Evolutionary conservation across 2,113 vertebrate genomes (phyloP).

Genomic region (Grantiella picta): DNA sequence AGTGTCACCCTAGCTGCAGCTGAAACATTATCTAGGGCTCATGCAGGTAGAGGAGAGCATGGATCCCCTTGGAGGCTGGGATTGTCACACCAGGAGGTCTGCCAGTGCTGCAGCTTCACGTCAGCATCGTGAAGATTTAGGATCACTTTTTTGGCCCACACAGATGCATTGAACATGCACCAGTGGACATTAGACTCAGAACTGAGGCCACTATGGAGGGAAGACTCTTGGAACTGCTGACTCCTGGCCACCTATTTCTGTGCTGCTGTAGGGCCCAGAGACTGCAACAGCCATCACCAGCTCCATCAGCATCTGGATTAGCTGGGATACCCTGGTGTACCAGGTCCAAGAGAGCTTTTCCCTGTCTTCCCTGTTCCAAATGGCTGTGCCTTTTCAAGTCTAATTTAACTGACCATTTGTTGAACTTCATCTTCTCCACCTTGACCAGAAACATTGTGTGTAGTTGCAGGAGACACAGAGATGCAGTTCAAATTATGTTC

Average conservation of each 20-base stretch:
- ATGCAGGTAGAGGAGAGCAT: neutral
- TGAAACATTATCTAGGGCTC: neutral
- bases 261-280: neutral
- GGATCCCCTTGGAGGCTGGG: neutral
- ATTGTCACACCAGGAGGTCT: neutral
- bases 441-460: neutral
- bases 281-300: neutral
- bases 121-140: neutral
- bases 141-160: neutral
- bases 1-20: neutral
- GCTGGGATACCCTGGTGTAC: neutral
- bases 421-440: neutral
- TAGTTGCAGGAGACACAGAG: neutral
- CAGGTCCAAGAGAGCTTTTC: neutral
- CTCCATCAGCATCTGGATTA: neutral
- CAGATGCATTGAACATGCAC: rapidly evolving
- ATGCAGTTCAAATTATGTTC: neutral
- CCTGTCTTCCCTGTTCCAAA: neutral
- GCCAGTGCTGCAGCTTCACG: neutral
- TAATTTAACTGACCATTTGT: neutral
- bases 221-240: neutral
- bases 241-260: neutral
- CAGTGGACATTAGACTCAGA: neutral
- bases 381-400: neutral
- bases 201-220: neutral